Conservation (phyloP, 2,797 vertebrate genomes). For the Paedocypris micromegethes region DNA sequence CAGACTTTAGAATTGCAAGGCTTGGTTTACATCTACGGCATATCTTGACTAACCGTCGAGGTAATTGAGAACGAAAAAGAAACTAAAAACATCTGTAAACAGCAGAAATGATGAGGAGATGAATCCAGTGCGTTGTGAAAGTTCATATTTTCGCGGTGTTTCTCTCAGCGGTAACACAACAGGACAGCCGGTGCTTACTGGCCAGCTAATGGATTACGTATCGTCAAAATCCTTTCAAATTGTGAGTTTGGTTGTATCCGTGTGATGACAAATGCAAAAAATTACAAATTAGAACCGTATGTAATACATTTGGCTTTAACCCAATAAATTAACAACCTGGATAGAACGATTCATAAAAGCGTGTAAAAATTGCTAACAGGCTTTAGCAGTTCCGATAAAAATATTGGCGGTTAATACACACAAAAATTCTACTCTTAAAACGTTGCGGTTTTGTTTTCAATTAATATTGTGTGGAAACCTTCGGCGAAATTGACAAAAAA, state of each 20-base stretch:
- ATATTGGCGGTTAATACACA: background rate
- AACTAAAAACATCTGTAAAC: background rate
- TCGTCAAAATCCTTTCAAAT: background rate
- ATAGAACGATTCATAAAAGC: slow-evolving; percentile 38
- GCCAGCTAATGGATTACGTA: background rate
- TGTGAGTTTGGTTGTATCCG: background rate
- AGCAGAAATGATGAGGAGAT: background rate
- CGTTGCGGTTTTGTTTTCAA: background rate
- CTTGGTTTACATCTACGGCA: background rate
- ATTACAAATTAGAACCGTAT: no score
- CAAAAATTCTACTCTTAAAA: background rate
- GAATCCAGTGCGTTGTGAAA: slow-evolving; percentile 7
- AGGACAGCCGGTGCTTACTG: slow-evolving; percentile 12
- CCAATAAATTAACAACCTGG: slow-evolving; percentile 14
- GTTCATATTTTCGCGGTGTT: slow-evolving; percentile 49
- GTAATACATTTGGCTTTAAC: background rate
- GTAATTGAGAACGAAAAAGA: background rate
- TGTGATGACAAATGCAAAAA: no score
- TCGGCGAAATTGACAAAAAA: background rate
- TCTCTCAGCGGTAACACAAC: slow-evolving; percentile 10
- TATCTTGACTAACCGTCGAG: background rate
- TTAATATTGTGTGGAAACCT: background rate
- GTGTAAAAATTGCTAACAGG: slow-evolving; percentile 15
- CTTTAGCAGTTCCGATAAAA: background rate
- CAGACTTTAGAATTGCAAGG: background rate